Base-by-base conservation (phyloP, 2,113 vertebrate genomes). In the Spilogale gracilis region DNA sequence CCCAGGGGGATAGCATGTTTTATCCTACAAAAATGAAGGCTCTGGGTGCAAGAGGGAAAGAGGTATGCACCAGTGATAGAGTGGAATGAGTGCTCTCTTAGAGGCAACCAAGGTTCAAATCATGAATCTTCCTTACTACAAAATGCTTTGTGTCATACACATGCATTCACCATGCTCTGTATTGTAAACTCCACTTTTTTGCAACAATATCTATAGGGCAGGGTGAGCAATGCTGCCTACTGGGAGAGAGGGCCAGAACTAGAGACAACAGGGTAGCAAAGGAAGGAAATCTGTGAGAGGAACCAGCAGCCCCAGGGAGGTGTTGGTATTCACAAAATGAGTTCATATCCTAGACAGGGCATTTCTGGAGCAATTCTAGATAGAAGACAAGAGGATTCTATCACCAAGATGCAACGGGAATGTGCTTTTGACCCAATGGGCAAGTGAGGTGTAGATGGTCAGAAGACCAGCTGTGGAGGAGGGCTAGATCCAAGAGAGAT, bases 1-100 rank as follows among this genome's bases (percentile, higher is more conserved):
- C 54, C 25, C 81, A 84, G 32, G 25, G 65, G 38, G 23, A 60
- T 88, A 23, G 30, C 21, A 78, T 76, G 32, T 83, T 89, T 95
- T 74, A 83, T 83, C 50, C 96, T 58, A 79, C 52, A 74, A 95
- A 85, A 97, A 63, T 45, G 45, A 93, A 94, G 81, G 43, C 45
- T 45, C 25, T 32, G 27, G 65, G 38, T 14, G 7, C 61, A 67
- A 48, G 1, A 1, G 12, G 32, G 11, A 10, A 54, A 14, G 38
- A 78, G 9, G 0, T 58, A 14, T 18, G 4, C 1, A 18, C 43
- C 73, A 79, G 38, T 69, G 83, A 76, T 27, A 56, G 58, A 89
- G 20, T 14, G 1, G 23, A 50, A 71, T 67, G 25, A 69, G 27
- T 20, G 14, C 21, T 85, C 10, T 71, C 25, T 78, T 17, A 43